phyloP scores from a whole-genome alignment of 1,140 invertebrate genomes.

The Trichonephila inaurata region DNA sequence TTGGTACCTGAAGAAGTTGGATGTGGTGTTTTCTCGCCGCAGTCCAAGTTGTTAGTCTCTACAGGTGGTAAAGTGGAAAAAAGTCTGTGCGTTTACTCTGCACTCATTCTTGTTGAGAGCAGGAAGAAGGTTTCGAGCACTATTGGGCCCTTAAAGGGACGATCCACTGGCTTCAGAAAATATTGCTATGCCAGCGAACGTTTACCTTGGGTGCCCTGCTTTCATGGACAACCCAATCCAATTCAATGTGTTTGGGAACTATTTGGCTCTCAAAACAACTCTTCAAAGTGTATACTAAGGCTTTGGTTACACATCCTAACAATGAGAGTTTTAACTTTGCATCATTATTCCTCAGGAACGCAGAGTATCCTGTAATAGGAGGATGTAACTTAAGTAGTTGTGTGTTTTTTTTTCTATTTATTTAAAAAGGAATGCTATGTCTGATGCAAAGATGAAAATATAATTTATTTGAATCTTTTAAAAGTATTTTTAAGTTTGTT shows the following conservation, averaged over 20 bases:
- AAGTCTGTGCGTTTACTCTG: constrained; percentile 63
- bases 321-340: neutral
- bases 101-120: constrained; percentile 64
- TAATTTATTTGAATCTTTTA: no score
- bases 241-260: constrained; percentile 35
- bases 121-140: constrained; percentile 63
- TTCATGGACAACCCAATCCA: neutral
- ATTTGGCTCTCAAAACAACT: constrained; percentile 40
- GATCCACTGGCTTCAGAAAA: constrained; percentile 53
- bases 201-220: constrained; percentile 67
- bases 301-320: constrained; percentile 27
- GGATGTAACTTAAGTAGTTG: neutral
- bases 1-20: constrained; percentile 71
- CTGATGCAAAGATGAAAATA: neutral
- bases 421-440: neutral
- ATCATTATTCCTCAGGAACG: neutral
- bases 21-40: constrained; percentile 73
- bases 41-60: constrained; percentile 67
- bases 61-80: constrained; percentile 73
- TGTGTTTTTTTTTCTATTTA: neutral
- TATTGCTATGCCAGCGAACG: constrained; percentile 56
- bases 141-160: constrained; percentile 62
- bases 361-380: neutral
- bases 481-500: no score
- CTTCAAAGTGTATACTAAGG: constrained; percentile 17